Evolutionary conservation across 64 coral and sea anemone species (phyloP), one percentile per base, ranked within the genome.

Genomic region (Acropora tenuis): DNA sequence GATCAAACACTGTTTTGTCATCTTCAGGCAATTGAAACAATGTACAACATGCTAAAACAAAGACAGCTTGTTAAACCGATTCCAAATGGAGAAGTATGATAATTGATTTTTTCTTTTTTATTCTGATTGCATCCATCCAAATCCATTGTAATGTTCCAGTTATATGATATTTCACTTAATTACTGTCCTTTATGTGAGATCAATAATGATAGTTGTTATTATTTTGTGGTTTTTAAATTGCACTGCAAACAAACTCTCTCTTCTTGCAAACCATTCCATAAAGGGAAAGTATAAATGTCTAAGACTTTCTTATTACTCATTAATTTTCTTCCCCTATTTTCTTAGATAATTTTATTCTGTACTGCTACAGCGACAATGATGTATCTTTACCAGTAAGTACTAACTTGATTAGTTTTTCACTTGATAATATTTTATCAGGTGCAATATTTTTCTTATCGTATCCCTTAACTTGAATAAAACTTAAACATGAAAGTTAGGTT

Each of bases 361-460:
- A 10, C 80, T 5, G 82, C 97, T 18, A 94, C 91, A 48, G 92
- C 94, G 0, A 40, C 93, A 11, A 77, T 94, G 91, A 99, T 99
- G 97, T 99, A 99, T 89, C 73, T 99, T 46, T 96, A 99, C 69
- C 96, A 91, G 97, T 99, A 69, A 69, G 90, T 76, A 20, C 13
- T 71, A 19, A 13, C 9, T 17, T 66, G 61, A 55, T 55, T 4
- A 9, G 52, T 4, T 55, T 55, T 55, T 55, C 30, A 30, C 30
- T 30, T 30, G 30, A 30, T 30, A 30, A 30, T 63, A 18, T 63
- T 63, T 18, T 63, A 13, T 63, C 60, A 12, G 11, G 10, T 63
- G 52, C 52, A 55, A 10, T 55, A 63, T 63, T 63, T 13, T 63
- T 13, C 11, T 63, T 13, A 63, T 63, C 11, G 10, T 13, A 63